A percentile compares a stretch with the other conserved stretches of the same genome.
phyloP scores from a whole-genome alignment of 2,113 vertebrate species.

The Prinia subflava region DNA sequence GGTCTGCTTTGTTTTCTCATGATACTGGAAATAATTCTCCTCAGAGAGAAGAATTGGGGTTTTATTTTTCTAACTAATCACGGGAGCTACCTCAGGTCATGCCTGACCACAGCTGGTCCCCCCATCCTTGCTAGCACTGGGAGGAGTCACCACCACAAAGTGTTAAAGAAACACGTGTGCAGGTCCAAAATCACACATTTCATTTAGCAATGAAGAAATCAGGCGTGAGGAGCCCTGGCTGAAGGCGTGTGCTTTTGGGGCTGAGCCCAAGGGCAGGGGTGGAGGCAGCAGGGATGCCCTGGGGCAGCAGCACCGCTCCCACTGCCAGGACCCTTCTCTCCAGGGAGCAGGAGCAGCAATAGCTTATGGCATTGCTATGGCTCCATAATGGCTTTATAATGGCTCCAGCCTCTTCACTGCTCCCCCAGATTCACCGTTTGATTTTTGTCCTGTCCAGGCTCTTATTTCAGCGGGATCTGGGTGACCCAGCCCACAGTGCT shows the following conservation, averaged over 20 bases:
- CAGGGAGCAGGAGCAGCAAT: neutral
- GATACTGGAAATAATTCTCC: neutral
- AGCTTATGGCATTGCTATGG: neutral
- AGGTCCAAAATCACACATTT: neutral
- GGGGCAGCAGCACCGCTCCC: neutral
- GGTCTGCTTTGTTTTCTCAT: neutral
- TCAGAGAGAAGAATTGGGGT: neutral
- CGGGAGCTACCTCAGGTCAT: accelerated
- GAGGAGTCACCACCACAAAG: neutral
- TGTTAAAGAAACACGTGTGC: neutral
- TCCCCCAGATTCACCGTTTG: neutral
- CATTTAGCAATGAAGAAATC: neutral
- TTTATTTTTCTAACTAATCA: neutral
- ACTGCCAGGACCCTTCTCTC: neutral
- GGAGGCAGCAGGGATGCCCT: neutral
- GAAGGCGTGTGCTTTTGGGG: neutral
- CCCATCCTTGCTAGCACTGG: neutral
- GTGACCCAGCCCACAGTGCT: accelerated
- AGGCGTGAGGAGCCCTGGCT: neutral
- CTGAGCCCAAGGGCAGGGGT: neutral
- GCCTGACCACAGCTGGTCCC: accelerated
- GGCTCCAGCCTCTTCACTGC: neutral
- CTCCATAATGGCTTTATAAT: neutral
- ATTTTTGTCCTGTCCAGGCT: neutral
- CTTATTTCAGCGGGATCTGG: neutral